Conservation (phyloP, 2,888 invertebrate genomes). For the Acanthococcus lagerstroemiae region DNA sequence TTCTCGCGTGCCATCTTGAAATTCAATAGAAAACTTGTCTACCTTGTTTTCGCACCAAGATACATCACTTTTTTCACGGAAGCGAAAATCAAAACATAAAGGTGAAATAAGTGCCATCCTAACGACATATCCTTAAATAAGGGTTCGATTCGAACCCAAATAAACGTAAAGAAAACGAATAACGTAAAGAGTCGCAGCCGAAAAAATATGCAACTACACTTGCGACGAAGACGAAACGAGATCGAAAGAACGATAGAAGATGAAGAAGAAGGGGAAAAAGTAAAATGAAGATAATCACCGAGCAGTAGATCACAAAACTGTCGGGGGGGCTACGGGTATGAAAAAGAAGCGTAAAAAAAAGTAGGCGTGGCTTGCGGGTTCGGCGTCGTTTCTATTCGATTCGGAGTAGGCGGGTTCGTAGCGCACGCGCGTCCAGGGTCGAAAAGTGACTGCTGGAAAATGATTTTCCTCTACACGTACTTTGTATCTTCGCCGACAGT, state of each 20-base stretch:
- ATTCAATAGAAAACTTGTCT: too few relatives aligned
- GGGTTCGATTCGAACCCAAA: too few relatives aligned
- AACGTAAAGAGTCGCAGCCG: too few relatives aligned
- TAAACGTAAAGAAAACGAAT: too few relatives aligned
- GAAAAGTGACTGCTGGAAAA: conserved; percentile 17
- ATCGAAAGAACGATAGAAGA: not conserved
- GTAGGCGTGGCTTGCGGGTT: conserved; percentile 11
- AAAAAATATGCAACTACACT: too few relatives aligned
- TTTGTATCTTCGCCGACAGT: not conserved
- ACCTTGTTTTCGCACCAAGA: too few relatives aligned
- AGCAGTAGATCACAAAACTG: not conserved
- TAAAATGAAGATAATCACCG: not conserved
- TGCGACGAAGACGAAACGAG: not conserved
- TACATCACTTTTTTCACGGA: too few relatives aligned
- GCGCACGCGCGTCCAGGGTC: conserved; percentile 18
- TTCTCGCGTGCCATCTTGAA: too few relatives aligned
- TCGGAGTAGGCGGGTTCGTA: conserved; percentile 13
- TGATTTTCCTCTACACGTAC: conserved; percentile 8
- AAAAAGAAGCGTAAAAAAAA: conserved; percentile 6
- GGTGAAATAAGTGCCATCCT: too few relatives aligned
- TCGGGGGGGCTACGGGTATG: too few relatives aligned
- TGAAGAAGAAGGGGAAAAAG: not conserved
- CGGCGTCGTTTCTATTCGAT: conserved; percentile 12
- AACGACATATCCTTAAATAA: too few relatives aligned
- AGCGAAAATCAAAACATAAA: not conserved